A percentile compares a stretch with the other conserved stretches of the same genome.
These are phyloP conservation scores for Frankliniella fusca DNA, from an alignment of 2,888 invertebrate genomes.

Conservation along the genomic window DNA sequence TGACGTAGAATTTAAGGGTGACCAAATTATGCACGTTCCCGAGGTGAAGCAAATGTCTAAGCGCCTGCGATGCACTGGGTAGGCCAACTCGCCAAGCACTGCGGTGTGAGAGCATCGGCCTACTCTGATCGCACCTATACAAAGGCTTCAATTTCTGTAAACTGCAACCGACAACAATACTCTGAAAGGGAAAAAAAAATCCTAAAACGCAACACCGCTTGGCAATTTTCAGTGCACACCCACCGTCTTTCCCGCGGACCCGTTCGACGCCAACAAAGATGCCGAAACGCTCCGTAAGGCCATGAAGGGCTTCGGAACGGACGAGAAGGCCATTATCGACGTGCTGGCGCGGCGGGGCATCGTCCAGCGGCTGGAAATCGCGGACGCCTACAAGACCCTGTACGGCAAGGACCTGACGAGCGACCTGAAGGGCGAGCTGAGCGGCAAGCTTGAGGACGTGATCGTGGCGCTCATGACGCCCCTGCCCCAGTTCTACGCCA, in stretches of 20 bases:
- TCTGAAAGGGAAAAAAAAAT: no score
- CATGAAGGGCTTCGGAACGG: slow-evolving; percentile 90
- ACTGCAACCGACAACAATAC: no score
- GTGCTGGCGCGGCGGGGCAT: slow-evolving; percentile 84
- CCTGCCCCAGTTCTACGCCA: slow-evolving; percentile 83
- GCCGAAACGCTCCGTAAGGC: slow-evolving; percentile 80
- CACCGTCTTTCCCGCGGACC: slow-evolving; percentile 80
- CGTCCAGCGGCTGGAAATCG: slow-evolving; percentile 84
- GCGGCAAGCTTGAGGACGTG: slow-evolving; percentile 85
- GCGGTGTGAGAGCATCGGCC: no score
- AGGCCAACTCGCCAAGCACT: no score
- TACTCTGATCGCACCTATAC: no score
- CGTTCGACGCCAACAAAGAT: slow-evolving; percentile 80
- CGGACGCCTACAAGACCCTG: slow-evolving; percentile 83
- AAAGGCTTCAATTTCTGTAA: no score
- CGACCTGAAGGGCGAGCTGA: slow-evolving; percentile 82
- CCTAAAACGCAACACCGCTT: neutral
- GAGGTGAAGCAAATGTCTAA: no score
- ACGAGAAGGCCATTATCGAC: slow-evolving; percentile 87
- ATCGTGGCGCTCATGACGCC: slow-evolving; percentile 89
- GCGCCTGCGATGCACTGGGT: no score
- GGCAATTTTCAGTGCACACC: slow-evolving; percentile 68
- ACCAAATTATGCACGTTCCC: no score
- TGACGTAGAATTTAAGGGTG: no score
- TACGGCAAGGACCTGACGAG: slow-evolving; percentile 84